These are phyloP conservation scores for Wiebesia pumilae DNA, from an alignment of 1,140 invertebrate species.

Conservation along the genomic window DNA sequence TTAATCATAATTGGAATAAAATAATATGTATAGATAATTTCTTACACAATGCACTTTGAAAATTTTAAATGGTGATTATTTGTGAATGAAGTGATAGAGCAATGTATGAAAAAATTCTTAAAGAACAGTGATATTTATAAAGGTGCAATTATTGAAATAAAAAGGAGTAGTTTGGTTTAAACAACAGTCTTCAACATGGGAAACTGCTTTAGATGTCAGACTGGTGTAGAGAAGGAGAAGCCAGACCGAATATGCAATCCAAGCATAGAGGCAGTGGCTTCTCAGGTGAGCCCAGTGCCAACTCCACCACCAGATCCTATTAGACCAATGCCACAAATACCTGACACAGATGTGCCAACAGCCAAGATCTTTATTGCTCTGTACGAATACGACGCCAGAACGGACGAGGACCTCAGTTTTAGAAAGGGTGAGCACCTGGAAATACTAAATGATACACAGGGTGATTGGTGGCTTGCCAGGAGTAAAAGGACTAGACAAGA, in stretches of 20 bases:
- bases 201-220: slow-evolving; percentile 83
- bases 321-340: slow-evolving; percentile 78
- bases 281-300: slow-evolving; percentile 79
- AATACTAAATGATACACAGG: slow-evolving; percentile 98
- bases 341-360: slow-evolving; percentile 79
- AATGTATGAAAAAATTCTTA: slow-evolving; percentile 29
- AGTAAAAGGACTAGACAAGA: slow-evolving; percentile 95
- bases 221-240: slow-evolving; percentile 79
- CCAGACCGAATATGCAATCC: slow-evolving; percentile 79
- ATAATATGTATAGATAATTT: not conserved
- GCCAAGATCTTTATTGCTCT: slow-evolving; percentile 96
- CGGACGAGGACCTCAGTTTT: slow-evolving; percentile 98
- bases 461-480: slow-evolving; percentile 99
- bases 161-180: slow-evolving; percentile 8
- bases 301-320: slow-evolving; percentile 81
- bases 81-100: slow-evolving; percentile 17
- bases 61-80: slow-evolving; percentile 15
- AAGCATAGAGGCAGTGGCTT: slow-evolving; percentile 78
- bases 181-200: slow-evolving; percentile 75
- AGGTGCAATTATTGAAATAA: not conserved
- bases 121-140: not conserved
- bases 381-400: slow-evolving; percentile 99
- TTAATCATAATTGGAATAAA: not conserved
- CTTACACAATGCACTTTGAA: not conserved
- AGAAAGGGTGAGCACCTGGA: slow-evolving; percentile 98